Percentiles rank a stretch among this genome's conserved stretches.
phyloP scores from a whole-genome alignment of 1,140 invertebrate genomes.

The Drosophila insularis region DNA sequence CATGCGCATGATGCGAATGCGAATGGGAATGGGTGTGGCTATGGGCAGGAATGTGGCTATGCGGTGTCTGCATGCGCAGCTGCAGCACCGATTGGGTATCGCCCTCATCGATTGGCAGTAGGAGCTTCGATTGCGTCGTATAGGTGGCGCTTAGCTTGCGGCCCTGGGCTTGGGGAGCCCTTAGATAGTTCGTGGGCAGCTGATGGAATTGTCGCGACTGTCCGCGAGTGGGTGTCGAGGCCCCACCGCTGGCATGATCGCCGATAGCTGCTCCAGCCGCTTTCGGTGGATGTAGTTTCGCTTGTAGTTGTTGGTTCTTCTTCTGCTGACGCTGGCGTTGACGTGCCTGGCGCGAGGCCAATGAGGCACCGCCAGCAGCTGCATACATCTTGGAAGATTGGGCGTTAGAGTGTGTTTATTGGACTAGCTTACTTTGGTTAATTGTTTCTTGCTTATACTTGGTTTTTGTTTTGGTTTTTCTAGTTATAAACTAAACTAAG shows the following conservation, averaged over 20 bases:
- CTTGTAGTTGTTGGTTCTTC: slow-evolving; percentile 83
- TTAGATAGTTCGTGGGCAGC: slow-evolving; percentile 82
- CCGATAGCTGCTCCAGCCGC: slow-evolving; percentile 52
- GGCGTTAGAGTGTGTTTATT: too few species aligned
- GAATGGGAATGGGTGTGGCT: slow-evolving; percentile 56
- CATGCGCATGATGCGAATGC: slow-evolving; percentile 41
- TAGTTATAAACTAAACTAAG: slow-evolving; percentile 54
- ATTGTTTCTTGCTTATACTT: background rate
- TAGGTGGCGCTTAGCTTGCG: slow-evolving; percentile 82
- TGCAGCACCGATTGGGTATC: slow-evolving; percentile 79
- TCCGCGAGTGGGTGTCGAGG: slow-evolving; percentile 76
- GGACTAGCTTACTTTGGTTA: background rate
- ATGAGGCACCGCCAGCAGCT: slow-evolving; percentile 88
- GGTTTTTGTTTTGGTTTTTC: slow-evolving; percentile 14
- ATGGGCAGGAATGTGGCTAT: slow-evolving; percentile 14
- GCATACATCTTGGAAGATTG: slow-evolving; percentile 86
- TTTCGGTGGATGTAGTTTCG: slow-evolving; percentile 83
- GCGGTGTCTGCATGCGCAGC: slow-evolving; percentile 65
- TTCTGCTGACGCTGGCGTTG: slow-evolving; percentile 83
- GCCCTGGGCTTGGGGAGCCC: slow-evolving; percentile 71
- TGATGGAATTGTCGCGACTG: slow-evolving; percentile 84
- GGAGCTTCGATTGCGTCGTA: slow-evolving; percentile 76
- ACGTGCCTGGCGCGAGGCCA: slow-evolving; percentile 87
- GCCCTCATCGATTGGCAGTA: slow-evolving; percentile 81
- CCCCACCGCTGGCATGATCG: slow-evolving; percentile 72